Evolutionary conservation across 2,113 vertebrate species (phyloP), one percentile per base, ranked within the genome.

Genomic region (Synodontis membranacea): DNA sequence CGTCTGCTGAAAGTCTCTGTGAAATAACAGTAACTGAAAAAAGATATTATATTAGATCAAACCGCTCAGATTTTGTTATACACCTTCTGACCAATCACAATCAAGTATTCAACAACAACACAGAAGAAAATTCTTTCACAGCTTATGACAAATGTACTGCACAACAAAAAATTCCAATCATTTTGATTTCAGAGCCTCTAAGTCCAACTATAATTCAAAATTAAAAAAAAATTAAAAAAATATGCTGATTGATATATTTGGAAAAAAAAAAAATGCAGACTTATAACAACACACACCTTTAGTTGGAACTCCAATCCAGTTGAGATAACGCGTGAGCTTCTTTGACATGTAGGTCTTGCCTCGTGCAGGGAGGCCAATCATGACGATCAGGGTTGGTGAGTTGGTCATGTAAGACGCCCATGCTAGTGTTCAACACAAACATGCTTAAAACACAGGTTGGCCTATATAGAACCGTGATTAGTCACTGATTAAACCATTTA

Each of bases 371-470:
- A 99, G 94, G 31, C 98, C 98, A 3, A 98, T 98, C 98, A 99
- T 99, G 70, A 99, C 97, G 34, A 99, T 99, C 91, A 99, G 89
- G 0, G 98, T 99, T 0, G 98, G 98, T 0, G 96, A 99, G 88
- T 99, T 99, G 85, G 98, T 99, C 97, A 99, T 99, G 86, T 99
- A 98, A 50, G 97, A 99, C 0, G 97, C 98, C 97, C 98, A 99
- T 0, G 98, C 98, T 99, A 89, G 37, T 84, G 76, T 42, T 31
- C 82, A 31, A 64, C 25, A 85, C 17, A 84, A 7, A 39, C 28
- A 64, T 25, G 25, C 25, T 28, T 44, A 62, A 79, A 50, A 84
- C 52, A 60, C 66, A 74, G 2, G 42, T 5, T 8, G 25, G 25
- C 64, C 2, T 34, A 34, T 19, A 39, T 11, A 74, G 70, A 46